Conservation (phyloP, 2,113 vertebrate species). For the Pyrgilauda ruficollis region DNA sequence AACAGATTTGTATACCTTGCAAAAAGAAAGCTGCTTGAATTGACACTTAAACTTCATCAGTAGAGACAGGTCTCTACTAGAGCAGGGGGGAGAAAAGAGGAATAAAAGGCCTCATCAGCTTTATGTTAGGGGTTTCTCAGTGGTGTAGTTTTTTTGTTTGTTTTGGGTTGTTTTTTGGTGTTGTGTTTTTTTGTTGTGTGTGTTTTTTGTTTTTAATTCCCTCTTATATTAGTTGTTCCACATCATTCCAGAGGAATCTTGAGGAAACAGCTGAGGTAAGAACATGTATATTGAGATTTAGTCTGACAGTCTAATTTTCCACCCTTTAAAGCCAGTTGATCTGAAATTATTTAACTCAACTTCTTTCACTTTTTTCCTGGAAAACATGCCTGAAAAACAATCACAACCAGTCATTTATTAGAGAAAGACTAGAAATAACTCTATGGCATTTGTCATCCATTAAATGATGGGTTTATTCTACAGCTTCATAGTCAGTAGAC, state of each 20-base stretch:
- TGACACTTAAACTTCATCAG: neutral
- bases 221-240: neutral
- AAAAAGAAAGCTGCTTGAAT: neutral
- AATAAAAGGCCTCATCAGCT: neutral
- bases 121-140: neutral
- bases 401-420: neutral
- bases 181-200: too few relatives aligned
- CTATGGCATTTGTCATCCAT: neutral
- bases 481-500: neutral
- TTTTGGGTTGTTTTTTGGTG: too few relatives aligned
- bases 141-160: too few relatives aligned
- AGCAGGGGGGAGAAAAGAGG: accelerated
- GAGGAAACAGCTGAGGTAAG: neutral
- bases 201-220: neutral
- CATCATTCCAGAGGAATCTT: neutral
- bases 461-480: neutral
- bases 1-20: neutral
- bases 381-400: neutral
- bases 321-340: neutral
- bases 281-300: neutral
- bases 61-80: neutral
- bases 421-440: neutral
- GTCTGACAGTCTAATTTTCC: neutral
- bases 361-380: neutral
- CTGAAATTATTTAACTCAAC: neutral